phyloP scores from a whole-genome alignment of 2,113 vertebrate species.

The Parotia lawesii region DNA sequence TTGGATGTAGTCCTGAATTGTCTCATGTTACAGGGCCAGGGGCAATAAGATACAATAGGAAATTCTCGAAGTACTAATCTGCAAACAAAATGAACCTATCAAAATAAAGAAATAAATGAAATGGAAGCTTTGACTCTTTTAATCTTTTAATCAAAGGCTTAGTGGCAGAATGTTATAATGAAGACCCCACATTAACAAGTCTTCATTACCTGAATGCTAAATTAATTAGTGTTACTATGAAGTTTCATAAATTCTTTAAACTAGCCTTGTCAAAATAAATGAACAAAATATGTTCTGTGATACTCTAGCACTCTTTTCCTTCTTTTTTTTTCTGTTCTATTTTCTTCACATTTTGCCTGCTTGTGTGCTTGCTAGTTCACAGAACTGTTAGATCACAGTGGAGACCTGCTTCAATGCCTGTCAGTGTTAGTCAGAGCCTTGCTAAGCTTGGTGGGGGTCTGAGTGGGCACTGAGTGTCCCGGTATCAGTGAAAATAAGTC shows the following conservation, averaged over 20 bases:
- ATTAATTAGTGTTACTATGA: conserved; percentile 39
- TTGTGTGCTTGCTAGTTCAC: neutral
- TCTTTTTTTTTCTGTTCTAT: neutral
- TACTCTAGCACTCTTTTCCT: neutral
- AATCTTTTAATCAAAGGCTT: conserved; percentile 40
- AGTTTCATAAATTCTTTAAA: conserved; percentile 49
- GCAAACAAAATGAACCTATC: conserved; percentile 8
- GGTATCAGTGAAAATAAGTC: neutral
- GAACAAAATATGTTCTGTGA: neutral
- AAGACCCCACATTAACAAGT: conserved; percentile 34
- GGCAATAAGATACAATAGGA: neutral
- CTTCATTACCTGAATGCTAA: conserved; percentile 19
- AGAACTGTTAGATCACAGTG: neutral
- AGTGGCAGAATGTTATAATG: neutral
- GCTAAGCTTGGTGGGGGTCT: neutral
- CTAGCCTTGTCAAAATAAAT: conserved; percentile 47
- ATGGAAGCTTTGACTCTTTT: conserved; percentile 14
- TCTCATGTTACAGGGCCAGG: neutral
- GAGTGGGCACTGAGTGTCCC: neutral
- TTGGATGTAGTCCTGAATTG: neutral
- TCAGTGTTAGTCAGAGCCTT: neutral
- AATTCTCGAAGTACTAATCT: neutral
- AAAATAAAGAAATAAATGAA: conserved; percentile 33
- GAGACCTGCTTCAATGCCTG: neutral
- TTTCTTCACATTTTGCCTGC: neutral